Evolutionary conservation across 2,888 invertebrate species (phyloP).

Genomic region (Drosophila lacicola): DNA sequence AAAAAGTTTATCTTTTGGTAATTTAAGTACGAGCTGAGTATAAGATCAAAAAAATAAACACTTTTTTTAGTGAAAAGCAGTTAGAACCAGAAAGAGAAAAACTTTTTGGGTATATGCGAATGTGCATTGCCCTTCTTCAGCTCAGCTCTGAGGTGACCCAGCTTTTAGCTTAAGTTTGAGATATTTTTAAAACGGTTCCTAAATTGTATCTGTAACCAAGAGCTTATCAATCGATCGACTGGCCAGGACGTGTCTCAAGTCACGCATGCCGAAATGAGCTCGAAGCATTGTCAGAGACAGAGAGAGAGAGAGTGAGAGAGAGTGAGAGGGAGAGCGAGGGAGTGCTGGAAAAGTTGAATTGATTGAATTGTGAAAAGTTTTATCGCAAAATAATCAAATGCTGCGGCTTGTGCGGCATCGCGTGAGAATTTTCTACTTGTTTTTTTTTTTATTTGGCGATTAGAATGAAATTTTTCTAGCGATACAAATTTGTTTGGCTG

Average conservation of each 20-base stretch:
- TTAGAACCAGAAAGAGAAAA: neutral
- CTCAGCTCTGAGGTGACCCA: too few species aligned
- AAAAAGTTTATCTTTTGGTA: too few species aligned
- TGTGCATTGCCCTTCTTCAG: neutral
- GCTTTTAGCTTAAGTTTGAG: too few species aligned
- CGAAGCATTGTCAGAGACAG: neutral
- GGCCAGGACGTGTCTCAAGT: constrained; percentile 2
- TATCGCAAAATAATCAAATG: constrained; percentile 71
- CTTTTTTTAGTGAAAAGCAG: too few species aligned
- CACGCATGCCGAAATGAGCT: constrained; percentile 53
- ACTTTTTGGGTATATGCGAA: neutral
- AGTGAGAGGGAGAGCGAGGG: neutral
- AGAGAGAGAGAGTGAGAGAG: too few species aligned
- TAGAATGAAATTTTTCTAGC: constrained; percentile 50
- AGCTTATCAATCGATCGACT: neutral
- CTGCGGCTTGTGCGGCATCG: constrained; percentile 66
- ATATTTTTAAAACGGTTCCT: too few species aligned
- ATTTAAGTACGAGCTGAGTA: too few species aligned
- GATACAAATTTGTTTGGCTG: constrained; percentile 29
- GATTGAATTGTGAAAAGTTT: constrained; percentile 78
- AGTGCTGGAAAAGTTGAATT: constrained; percentile 57
- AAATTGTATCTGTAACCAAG: neutral
- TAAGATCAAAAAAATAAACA: too few species aligned
- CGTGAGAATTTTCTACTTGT: constrained; percentile 56
- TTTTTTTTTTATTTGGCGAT: constrained; percentile 27